Evolutionary conservation across 2,113 vertebrate genomes (phyloP).

Genomic region (Elephas maximus): DNA sequence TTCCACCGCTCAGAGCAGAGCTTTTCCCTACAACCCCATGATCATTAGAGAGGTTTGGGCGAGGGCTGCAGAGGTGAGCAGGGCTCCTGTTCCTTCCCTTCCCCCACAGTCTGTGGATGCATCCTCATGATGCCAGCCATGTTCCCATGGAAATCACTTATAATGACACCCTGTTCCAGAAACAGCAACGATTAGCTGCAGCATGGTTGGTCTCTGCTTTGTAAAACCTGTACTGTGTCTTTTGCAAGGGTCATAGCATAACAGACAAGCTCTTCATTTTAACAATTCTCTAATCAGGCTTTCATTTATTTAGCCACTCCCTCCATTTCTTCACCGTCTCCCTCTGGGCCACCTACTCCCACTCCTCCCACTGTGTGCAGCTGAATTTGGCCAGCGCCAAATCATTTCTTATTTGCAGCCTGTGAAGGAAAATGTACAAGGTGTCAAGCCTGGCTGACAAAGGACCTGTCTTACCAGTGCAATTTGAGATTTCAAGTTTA

Average conservation of each 20-base stretch:
- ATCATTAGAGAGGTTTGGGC: not conserved
- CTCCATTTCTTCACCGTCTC: not conserved
- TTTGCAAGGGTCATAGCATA: constrained; percentile 60
- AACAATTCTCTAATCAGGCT: constrained; percentile 66
- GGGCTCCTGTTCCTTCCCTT: not conserved
- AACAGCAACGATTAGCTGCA: not conserved
- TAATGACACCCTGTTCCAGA: constrained; percentile 48
- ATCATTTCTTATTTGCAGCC: constrained; percentile 56
- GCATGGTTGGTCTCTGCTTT: constrained; percentile 45
- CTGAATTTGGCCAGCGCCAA: constrained; percentile 60
- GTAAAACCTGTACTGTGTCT: constrained; percentile 53
- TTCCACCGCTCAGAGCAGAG: not conserved
- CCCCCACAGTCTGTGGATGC: not conserved
- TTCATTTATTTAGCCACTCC: constrained; percentile 26
- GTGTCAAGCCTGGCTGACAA: constrained; percentile 2
- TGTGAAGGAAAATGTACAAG: constrained; percentile 43
- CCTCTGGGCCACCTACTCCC: not conserved
- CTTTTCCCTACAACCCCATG: not conserved
- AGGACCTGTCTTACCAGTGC: not conserved
- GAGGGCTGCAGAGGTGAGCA: not conserved
- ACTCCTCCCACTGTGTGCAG: constrained; percentile 1
- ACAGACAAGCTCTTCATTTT: constrained; percentile 53
- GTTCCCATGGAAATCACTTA: constrained; percentile 78
- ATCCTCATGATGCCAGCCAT: not conserved
- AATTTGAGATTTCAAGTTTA: constrained; percentile 39